phyloP scores from a whole-genome alignment of 2,113 vertebrate genomes.

The Microtus ochrogaster region DNA sequence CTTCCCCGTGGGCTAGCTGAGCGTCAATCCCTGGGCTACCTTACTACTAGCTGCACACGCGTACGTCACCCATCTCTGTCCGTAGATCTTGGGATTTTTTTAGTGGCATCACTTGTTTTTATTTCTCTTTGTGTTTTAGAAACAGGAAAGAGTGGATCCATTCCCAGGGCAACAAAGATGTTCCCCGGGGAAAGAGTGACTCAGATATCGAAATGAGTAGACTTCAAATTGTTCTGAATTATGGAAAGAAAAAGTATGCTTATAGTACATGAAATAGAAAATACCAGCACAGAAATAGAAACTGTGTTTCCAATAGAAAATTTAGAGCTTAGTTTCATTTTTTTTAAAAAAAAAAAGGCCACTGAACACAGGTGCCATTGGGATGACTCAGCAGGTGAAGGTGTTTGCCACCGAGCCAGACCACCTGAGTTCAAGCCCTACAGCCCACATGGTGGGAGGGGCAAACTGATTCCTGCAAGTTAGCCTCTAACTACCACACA shows the following conservation, averaged over 20 bases:
- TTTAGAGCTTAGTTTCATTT: background rate
- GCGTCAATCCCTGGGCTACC: background rate
- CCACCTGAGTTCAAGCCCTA: background rate
- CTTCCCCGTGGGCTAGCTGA: background rate
- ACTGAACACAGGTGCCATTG: background rate
- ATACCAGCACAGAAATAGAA: background rate
- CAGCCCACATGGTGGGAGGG: background rate
- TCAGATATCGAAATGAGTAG: background rate
- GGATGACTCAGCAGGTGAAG: background rate
- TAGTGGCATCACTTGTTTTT: background rate
- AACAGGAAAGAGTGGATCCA: background rate
- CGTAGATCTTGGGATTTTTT: background rate
- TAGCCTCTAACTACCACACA: background rate
- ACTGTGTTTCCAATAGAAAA: background rate
- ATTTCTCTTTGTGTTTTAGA: background rate
- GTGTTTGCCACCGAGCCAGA: background rate
- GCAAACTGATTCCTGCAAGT: background rate
- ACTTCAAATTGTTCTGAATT: background rate
- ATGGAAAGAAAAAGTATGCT: background rate
- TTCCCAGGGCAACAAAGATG: background rate
- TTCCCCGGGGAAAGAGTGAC: background rate
- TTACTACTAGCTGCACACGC: background rate
- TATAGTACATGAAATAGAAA: background rate
- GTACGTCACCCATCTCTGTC: background rate
- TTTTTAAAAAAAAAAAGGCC: background rate